Conservation (phyloP, 2,113 vertebrate genomes). For the Abramis brama region DNA sequence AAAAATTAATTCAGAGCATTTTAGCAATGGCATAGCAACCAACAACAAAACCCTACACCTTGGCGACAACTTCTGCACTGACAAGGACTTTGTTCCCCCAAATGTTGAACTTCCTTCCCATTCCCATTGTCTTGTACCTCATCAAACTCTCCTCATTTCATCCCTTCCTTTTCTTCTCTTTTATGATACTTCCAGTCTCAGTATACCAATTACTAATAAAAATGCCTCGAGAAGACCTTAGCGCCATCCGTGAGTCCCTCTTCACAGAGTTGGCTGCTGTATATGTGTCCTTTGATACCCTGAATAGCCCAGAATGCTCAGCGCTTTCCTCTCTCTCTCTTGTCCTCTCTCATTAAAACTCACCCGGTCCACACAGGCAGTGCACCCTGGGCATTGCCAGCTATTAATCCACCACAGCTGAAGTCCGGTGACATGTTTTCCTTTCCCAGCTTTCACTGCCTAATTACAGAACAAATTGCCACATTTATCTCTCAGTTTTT, state of each 20-base stretch:
- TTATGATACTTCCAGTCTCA: conserved; percentile 11
- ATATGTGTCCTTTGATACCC: conserved; percentile 48
- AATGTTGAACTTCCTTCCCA: neutral
- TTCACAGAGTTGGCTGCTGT: conserved; percentile 38
- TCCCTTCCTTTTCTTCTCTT: conserved; percentile 5
- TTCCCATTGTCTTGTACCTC: neutral
- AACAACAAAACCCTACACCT: neutral
- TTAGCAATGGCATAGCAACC: neutral
- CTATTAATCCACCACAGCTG: conserved; percentile 70
- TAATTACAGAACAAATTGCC: conserved; percentile 69
- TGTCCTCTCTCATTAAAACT: conserved; percentile 68
- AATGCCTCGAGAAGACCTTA: conserved; percentile 27
- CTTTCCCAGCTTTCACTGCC: conserved; percentile 49
- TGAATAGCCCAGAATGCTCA: conserved; percentile 33
- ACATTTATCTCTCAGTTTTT: conserved; percentile 67
- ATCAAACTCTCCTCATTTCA: neutral
- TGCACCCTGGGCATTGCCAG: conserved; percentile 60
- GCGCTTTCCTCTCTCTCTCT: conserved; percentile 10
- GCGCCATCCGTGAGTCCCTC: conserved; percentile 12
- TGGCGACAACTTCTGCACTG: neutral
- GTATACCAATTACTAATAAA: conserved; percentile 31
- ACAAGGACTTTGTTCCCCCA: neutral
- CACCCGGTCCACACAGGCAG: conserved; percentile 56
- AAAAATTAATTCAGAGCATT: neutral
- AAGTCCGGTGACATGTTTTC: conserved; percentile 64